Evolutionary conservation across 2,797 vertebrate species (phyloP), one percentile per base, ranked within the genome.

Genomic region (Rousettus madagascariensis): DNA sequence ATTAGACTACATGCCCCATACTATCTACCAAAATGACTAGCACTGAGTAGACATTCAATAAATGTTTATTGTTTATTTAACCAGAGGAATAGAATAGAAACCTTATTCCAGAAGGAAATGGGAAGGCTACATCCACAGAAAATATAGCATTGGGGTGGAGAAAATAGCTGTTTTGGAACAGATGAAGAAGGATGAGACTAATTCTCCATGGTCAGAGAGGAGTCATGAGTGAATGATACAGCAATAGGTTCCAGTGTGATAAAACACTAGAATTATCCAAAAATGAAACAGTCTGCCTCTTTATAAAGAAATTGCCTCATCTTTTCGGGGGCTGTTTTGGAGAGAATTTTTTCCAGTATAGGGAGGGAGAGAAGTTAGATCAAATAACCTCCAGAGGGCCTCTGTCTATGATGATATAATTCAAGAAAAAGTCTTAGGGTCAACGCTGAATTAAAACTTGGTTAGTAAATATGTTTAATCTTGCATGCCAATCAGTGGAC

Each of bases 61-160:
- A 49, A 24, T 85, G n/a, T 57, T 65, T 55, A 16, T 30, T 59
- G 11, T 59, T 92, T 93, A 72, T 65, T 6, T 89, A 38, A 46
- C 17, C 69, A 36, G 86, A 85, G 24, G n/a, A 75, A 94, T 89
- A 33, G 38, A 89, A 91, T 5, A 78, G 68, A 90, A 94, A 92
- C 75, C 38, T 85, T 88, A 95, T 57, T 63, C 24, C 78, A 65
- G 15, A 95, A 95, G 55, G 36, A 94, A 91, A 94, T 15, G 36
- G 57, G 57, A 83, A 85, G 22, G 20, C 51, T 77, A 69, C 68
- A 4, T 89, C 4, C 75, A 85, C 36, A 92, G 59, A 80, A 95
- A 95, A 65, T 16, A 86, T 24, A 82, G 66, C n/a, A 66, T 11
- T 93, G 16, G 20, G 43, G 83, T 65, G 19, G 46, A 51, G 33